Conservation (phyloP, 1,140 invertebrate genomes). For the Bicyclus anynana region DNA sequence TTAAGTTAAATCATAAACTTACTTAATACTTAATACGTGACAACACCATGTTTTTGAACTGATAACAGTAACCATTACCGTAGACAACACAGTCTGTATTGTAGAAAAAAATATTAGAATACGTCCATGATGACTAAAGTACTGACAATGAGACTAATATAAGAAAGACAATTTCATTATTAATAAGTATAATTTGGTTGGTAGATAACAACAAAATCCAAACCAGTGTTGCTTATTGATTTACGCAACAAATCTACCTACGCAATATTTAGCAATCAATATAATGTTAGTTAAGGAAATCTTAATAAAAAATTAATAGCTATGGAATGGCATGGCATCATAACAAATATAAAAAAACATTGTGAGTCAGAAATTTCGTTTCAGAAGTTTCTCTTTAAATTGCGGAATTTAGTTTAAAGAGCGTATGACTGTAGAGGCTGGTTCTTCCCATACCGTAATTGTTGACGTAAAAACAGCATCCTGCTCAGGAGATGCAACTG, state of each 20-base stretch:
- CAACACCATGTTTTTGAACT: constrained; percentile 5
- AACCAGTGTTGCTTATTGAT: too few species aligned
- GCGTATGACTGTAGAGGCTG: not conserved
- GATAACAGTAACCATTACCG: constrained; percentile 23
- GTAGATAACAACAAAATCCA: too few species aligned
- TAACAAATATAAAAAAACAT: not conserved
- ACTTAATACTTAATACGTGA: constrained; percentile 14
- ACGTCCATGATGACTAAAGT: not conserved
- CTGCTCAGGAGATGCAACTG: constrained; percentile 50
- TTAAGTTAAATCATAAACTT: constrained; percentile 13
- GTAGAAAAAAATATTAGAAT: not conserved
- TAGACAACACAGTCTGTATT: constrained; percentile 21
- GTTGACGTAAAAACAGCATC: constrained; percentile 36
- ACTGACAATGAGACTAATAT: too few species aligned
- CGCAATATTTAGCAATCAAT: not conserved
- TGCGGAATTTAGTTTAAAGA: not conserved
- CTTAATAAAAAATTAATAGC: not conserved
- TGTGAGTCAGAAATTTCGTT: not conserved
- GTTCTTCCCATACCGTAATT: constrained; percentile 19
- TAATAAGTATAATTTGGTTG: too few species aligned
- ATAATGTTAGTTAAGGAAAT: not conserved
- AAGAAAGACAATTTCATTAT: too few species aligned
- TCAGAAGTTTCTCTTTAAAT: not conserved
- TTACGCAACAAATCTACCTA: not conserved
- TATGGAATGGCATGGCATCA: not conserved